Evolutionary conservation across 2,888 invertebrate species (phyloP), one percentile per base, ranked within the genome.

Genomic region (Frankliniella intonsa): DNA sequence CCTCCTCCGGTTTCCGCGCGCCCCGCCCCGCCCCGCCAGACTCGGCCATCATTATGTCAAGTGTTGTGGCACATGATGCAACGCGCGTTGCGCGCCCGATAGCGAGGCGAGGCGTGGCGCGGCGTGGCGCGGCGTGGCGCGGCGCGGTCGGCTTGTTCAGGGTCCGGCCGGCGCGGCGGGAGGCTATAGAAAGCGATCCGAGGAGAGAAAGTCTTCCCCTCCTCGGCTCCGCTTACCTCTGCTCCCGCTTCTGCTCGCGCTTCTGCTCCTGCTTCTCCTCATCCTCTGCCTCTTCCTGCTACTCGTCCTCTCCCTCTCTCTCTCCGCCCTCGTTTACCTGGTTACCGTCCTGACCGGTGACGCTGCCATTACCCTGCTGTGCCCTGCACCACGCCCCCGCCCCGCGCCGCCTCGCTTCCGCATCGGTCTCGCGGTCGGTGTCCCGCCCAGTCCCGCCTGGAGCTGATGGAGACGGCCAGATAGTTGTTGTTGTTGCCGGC

Each of bases 31-130:
- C 69, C 10, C 69, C 25, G 22, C 22, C 11, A 22, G 19, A 22
- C 69, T 22, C 69, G 69, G 22, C 69, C 10, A 25, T 76, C 69
- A 76, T 76, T 76, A 76, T 76, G 69, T 76, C 69, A 76, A 76
- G 69, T 76, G 69, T 76, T 76, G 69, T 76, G 69, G 69, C 69
- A 76, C 69, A 76, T 76, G 69, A 76, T 76, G 69, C 69, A 76
- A 76, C 69, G 62, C 69, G 55, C 55, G 69, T 22, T 12, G 25
- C 12, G 69, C 69, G 69, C 25, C 69, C 69, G 69, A 76, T 76
- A 22, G 25, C 25, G 69, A 25, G 69, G 25, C 69, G 55, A 9
- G 69, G 69, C 69, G 8, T 19, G 69, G 69, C 19, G 22, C 22
- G 65, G 62, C 62, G 14, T 11, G 62, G 14, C 14, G 62, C 62